These are phyloP conservation scores for Metopolophium dirhodum DNA, from an alignment of 1,140 invertebrate species.

Conservation along the genomic window DNA sequence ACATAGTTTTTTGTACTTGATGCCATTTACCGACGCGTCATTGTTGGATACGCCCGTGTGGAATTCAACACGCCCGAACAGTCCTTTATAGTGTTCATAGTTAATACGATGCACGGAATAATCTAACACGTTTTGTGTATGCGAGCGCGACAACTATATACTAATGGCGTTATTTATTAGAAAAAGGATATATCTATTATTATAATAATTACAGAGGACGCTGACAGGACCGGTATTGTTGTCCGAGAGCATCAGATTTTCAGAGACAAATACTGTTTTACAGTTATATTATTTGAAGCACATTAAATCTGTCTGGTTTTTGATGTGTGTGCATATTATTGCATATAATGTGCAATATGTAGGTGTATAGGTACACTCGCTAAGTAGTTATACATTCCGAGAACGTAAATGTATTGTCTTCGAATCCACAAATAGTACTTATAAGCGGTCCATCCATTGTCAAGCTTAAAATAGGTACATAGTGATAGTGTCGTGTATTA, in stretches of 20 bases:
- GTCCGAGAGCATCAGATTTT: background rate
- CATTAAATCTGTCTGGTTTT: background rate
- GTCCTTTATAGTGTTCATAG: conserved; percentile 12
- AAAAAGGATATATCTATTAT: conserved; percentile 33
- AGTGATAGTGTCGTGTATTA: background rate
- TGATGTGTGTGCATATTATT: background rate
- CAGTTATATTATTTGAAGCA: background rate
- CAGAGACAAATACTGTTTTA: background rate
- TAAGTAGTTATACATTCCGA: background rate
- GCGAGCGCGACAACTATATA: background rate
- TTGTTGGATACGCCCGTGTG: conserved; percentile 21
- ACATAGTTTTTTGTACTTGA: background rate
- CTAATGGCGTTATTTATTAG: background rate
- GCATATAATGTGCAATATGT: background rate
- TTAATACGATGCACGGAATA: background rate
- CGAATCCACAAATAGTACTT: background rate
- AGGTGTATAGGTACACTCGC: background rate
- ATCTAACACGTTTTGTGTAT: background rate
- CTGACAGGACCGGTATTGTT: background rate
- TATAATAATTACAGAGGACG: conserved; percentile 35
- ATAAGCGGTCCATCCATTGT: background rate
- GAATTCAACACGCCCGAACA: conserved; percentile 20
- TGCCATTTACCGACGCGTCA: background rate
- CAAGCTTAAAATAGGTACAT: background rate
- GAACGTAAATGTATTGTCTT: background rate